Conservation (phyloP, 2,888 invertebrate genomes). For the Ecliptopera silaceata region DNA sequence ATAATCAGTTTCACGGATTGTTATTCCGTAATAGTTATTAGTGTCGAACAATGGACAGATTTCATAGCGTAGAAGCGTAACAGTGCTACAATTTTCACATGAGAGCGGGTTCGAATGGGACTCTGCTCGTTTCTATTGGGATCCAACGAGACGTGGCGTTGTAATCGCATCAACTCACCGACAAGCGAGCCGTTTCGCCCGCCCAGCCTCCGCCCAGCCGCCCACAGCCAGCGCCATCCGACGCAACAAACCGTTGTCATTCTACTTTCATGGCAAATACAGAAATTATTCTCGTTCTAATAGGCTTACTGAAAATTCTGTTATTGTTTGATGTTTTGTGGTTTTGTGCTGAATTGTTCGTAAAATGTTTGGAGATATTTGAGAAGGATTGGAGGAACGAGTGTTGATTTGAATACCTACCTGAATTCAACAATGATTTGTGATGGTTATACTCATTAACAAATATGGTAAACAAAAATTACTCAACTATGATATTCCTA, state of each 20-base stretch:
- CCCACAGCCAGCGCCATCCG: slow-evolving; percentile 46
- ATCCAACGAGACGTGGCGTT: slow-evolving; percentile 85
- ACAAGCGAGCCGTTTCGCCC: slow-evolving; percentile 40
- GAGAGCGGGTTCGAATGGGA: slow-evolving; percentile 70
- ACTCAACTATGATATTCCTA: no score
- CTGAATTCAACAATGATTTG: no score
- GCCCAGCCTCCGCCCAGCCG: slow-evolving; percentile 40
- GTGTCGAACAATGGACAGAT: slow-evolving; percentile 73
- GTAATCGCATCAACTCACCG: slow-evolving; percentile 86
- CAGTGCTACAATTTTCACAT: slow-evolving; percentile 79
- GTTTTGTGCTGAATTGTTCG: slow-evolving; percentile 34
- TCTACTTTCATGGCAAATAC: slow-evolving; percentile 74
- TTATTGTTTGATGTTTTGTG: slow-evolving; percentile 36
- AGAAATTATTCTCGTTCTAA: slow-evolving; percentile 52
- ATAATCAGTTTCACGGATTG: slow-evolving; percentile 67
- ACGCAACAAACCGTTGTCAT: slow-evolving; percentile 79
- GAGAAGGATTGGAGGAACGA: not conserved
- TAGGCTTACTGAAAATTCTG: slow-evolving; percentile 60
- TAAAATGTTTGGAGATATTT: slow-evolving; percentile 20
- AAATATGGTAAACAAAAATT: no score
- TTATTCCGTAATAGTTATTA: slow-evolving; percentile 80
- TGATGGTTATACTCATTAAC: no score
- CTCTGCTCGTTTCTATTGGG: slow-evolving; percentile 67
- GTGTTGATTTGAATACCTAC: not conserved
- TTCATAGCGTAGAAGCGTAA: slow-evolving; percentile 71